Percentiles rank a stretch among this genome's conserved stretches.
phyloP scores from a whole-genome alignment of 2,888 invertebrate genomes.

The Papilio elwesi region DNA sequence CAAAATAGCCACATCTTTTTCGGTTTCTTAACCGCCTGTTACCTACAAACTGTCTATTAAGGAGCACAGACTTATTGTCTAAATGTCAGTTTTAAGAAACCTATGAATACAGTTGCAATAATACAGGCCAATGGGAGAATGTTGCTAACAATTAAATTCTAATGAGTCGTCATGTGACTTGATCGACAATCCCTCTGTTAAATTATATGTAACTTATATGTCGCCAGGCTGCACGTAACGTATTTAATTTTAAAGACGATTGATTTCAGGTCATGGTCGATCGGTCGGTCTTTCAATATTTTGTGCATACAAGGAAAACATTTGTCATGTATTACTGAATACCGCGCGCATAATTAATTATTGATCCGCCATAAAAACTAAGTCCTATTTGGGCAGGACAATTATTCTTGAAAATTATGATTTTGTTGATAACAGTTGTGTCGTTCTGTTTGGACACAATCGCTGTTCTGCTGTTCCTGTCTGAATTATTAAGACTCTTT shows the following conservation, averaged over 20 bases:
- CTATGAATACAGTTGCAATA: no score
- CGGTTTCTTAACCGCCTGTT: no score
- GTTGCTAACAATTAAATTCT: neutral
- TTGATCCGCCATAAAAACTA: neutral
- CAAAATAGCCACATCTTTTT: no score
- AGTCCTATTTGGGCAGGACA: neutral
- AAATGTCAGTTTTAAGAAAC: no score
- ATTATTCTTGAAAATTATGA: neutral
- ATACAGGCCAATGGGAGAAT: no score
- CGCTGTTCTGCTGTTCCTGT: neutral
- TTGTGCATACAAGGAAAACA: neutral
- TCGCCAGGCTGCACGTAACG: slow-evolving; percentile 8
- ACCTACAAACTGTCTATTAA: no score
- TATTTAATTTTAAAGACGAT: slow-evolving; percentile 8
- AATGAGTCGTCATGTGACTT: slow-evolving; percentile 5
- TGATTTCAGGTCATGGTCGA: slow-evolving; percentile 9
- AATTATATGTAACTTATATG: neutral
- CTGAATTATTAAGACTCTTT: neutral
- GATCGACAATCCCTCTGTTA: neutral
- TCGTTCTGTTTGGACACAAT: neutral
- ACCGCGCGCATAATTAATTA: neutral
- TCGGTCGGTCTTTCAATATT: neutral
- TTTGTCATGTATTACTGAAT: neutral
- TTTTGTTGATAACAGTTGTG: neutral
- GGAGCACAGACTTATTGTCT: no score